Base-by-base conservation (phyloP, 2,113 vertebrate species). In the Meriones unguiculatus region DNA sequence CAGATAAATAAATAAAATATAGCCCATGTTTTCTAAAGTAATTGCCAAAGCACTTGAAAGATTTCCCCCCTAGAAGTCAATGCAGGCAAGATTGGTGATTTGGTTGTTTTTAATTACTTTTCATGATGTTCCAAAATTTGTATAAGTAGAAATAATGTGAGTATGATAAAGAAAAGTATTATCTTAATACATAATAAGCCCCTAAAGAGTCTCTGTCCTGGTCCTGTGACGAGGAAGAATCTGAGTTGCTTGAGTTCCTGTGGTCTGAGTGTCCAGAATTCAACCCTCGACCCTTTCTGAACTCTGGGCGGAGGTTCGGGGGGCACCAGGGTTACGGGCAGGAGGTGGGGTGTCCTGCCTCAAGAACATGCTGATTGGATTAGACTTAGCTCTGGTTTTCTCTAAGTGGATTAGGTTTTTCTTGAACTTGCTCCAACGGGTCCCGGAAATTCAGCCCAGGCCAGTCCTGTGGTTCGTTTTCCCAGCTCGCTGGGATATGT, bases 401-500 rank as follows among this genome's bases (percentile, higher is more conserved):
- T 96, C 96, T 98, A 98, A 98, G n/a, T 93, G 84, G 96, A 98
- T 98, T 98, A 97, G 0, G 96, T 80, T 95, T 82, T 93, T 96
- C 96, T 95, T 92, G 96, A 92, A 95, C 57, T 35, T 93, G 76
- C 70, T 73, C 30, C 78, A 94, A 54, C 86, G 75, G 82, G 89
- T 91, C 95, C 95, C 10, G 15, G 77, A 80, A 97, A 98, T 96
- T 92, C 41, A 62, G 10, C 0, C n/a, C 95, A 95, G 94, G 93
- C 0, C 8, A 92, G 97, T 82, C 64, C 94, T 98, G 97, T 2
- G 91, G 91, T 97, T 97, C 77, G 5, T 97, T 97, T 95, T 95
- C 96, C 96, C 88, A 92, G 96, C 89, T 96, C 89, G 0, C 94
- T 97, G 95, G 96, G 96, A 97, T 97, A 97, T 94, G 95, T 96